Conservation (phyloP, 2,888 invertebrate species). For the Geotrupes spiniger region DNA sequence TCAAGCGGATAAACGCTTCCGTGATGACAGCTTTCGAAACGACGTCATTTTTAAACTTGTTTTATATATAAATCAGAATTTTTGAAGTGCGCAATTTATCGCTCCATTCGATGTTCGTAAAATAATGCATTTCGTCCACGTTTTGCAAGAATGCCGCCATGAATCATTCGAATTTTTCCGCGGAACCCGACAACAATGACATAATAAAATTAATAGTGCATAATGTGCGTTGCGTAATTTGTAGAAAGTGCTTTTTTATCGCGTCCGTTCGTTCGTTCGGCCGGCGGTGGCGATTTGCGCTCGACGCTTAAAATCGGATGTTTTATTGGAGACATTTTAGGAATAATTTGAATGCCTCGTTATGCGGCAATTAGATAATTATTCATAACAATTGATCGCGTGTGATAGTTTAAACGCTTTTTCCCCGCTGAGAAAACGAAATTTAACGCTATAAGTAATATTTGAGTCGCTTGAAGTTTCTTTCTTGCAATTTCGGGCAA, state of each 20-base stretch:
- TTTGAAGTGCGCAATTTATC: conserved; percentile 3
- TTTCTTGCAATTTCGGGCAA: too few relatives aligned
- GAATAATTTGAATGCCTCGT: too few relatives aligned
- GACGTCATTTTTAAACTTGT: conserved; percentile 5
- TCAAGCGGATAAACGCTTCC: background rate
- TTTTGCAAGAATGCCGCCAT: conserved; percentile 2
- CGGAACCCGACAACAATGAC: background rate
- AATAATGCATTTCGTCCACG: background rate
- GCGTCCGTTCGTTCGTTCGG: background rate
- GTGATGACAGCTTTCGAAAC: conserved; percentile 1
- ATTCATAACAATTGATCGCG: too few relatives aligned
- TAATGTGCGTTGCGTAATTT: conserved; percentile 20
- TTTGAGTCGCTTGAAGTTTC: too few relatives aligned
- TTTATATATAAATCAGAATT: conserved; percentile 4
- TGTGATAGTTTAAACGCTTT: too few relatives aligned
- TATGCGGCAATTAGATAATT: too few relatives aligned
- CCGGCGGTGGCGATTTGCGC: too few relatives aligned
- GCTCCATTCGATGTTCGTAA: background rate
- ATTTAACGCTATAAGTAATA: too few relatives aligned
- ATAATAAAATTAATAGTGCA: conserved; percentile 23
- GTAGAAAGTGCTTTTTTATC: conserved; percentile 20
- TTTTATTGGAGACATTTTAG: too few relatives aligned
- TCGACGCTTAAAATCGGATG: too few relatives aligned
- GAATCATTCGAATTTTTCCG: conserved; percentile 3
- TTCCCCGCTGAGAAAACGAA: too few relatives aligned